A percentile compares a stretch with the other conserved stretches of the same genome.
phyloP scores from a whole-genome alignment of 2,797 vertebrate species.

The Mus spretus region DNA sequence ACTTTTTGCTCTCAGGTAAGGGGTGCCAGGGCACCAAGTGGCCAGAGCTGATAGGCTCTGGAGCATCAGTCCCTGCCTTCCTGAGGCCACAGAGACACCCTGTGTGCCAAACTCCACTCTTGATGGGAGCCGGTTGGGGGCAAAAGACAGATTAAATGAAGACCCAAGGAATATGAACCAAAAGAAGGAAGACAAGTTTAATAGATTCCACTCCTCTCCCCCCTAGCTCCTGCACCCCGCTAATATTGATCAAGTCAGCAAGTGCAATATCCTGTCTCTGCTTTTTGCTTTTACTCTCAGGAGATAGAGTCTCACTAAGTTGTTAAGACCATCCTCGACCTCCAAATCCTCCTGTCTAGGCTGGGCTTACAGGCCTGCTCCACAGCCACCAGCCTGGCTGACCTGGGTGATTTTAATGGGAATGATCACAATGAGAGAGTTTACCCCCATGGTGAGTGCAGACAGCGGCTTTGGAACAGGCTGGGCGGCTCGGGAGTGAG shows the following conservation, averaged over 20 bases:
- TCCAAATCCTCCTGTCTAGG: not conserved
- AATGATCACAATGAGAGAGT: fast-evolving
- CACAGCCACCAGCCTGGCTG: not conserved
- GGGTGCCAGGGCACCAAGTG: not conserved
- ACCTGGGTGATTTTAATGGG: not conserved
- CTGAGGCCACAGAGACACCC: not conserved
- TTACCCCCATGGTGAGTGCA: not conserved
- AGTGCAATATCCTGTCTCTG: not conserved
- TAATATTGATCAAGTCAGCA: not conserved
- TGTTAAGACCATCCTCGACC: not conserved
- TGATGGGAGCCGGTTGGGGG: no score
- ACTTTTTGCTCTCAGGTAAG: not conserved
- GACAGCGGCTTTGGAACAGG: not conserved
- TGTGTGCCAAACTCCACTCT: not conserved
- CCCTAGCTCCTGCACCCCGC: fast-evolving
- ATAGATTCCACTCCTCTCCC: no score
- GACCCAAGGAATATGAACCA: fast-evolving
- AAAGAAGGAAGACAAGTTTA: no score
- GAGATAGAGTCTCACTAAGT: not conserved
- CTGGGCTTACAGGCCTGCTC: not conserved
- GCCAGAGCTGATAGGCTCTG: not conserved
- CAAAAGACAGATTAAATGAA: fast-evolving
- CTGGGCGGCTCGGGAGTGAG: fast-evolving
- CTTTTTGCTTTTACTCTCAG: not conserved
- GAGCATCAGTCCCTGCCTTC: fast-evolving